Evolutionary conservation across 2,888 invertebrate species (phyloP).

Genomic region (Tipula helvola): DNA sequence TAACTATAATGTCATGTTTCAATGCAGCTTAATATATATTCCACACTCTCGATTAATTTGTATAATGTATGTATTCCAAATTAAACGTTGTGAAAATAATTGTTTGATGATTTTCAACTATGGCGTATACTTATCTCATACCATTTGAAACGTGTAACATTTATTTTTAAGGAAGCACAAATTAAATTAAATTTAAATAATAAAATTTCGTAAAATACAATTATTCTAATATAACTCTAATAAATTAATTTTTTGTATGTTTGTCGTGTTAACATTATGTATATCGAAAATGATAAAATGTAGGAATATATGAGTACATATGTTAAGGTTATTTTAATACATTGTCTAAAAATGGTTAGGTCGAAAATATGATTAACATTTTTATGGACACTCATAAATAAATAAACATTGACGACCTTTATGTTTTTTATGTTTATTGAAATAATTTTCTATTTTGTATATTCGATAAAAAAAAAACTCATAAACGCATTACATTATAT

Average conservation of each 20-base stretch:
- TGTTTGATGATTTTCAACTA: no score
- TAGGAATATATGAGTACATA: not conserved
- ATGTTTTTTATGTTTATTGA: not conserved
- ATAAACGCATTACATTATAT: not conserved
- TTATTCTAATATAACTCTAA: not conserved
- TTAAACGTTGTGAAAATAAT: no score
- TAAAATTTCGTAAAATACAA: not conserved
- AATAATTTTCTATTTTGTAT: not conserved
- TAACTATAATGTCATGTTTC: not conserved
- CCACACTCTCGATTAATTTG: not conserved
- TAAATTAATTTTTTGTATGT: not conserved
- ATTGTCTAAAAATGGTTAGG: not conserved
- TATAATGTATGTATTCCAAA: not conserved
- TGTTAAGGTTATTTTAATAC: not conserved
- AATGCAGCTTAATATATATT: not conserved
- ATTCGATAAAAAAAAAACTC: not conserved
- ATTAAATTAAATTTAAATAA: not conserved
- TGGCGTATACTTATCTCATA: no score
- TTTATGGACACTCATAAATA: not conserved
- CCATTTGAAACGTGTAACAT: no score
- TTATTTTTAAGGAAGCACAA: not conserved
- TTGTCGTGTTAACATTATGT: not conserved
- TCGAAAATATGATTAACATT: not conserved
- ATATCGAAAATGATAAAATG: not conserved
- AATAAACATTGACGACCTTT: not conserved